These are phyloP conservation scores for Acanthurus leucopareius DNA, from an alignment of 2,797 vertebrate genomes.

Conservation along the genomic window DNA sequence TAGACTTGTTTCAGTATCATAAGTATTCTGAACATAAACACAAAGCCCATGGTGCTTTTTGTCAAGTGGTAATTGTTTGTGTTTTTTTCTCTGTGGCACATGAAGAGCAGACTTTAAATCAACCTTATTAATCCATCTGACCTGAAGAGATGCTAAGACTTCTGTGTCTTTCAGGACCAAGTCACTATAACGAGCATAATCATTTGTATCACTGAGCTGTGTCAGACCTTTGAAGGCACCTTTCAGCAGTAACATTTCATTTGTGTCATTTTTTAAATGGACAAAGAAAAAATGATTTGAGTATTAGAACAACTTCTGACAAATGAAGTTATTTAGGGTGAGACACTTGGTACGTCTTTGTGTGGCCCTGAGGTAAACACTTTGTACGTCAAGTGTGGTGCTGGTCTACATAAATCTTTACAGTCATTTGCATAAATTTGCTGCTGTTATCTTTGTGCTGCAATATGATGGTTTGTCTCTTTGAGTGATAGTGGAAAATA, in stretches of 20 bases:
- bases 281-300: not conserved
- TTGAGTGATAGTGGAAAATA: constrained; percentile 1
- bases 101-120: constrained; percentile 50
- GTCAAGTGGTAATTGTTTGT: not conserved
- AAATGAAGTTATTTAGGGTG: constrained; percentile 23
- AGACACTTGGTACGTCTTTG: not conserved
- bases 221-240: constrained; percentile 1
- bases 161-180: constrained; percentile 35
- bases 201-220: constrained; percentile 22
- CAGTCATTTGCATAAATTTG: constrained; percentile 29
- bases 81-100: constrained; percentile 27
- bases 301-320: not conserved
- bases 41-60: constrained; percentile 18
- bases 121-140: constrained; percentile 41
- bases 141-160: constrained; percentile 42
- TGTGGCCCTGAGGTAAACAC: constrained; percentile 41
- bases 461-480: constrained; percentile 17
- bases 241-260: not conserved
- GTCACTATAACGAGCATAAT: constrained; percentile 48
- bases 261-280: not conserved
- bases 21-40: not conserved
- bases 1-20: not conserved
- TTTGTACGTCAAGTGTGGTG: constrained; percentile 2
- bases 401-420: constrained; percentile 26
- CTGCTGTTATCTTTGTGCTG: constrained; percentile 25